Percentiles rank a stretch among this genome's conserved stretches.
Evolutionary conservation across 2,888 invertebrate genomes (phyloP).

Genomic region (Eupithecia dodoneata): DNA sequence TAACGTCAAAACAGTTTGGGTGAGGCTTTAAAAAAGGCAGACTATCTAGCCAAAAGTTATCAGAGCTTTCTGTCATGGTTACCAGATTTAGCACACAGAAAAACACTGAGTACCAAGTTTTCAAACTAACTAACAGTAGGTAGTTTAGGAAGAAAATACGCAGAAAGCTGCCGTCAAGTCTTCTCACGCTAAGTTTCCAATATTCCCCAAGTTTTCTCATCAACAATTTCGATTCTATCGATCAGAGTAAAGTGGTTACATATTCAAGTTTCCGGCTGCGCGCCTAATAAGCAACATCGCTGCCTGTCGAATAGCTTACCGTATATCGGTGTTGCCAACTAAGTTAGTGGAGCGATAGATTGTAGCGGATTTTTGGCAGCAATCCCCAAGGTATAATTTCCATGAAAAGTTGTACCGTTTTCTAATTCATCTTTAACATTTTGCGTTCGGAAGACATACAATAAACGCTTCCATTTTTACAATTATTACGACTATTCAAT

Average conservation of each 20-base stretch:
- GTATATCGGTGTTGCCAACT: slow-evolving; percentile 26
- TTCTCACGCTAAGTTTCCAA: slow-evolving; percentile 3
- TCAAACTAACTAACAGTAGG: neutral
- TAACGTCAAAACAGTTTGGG: neutral
- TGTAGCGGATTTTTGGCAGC: slow-evolving; percentile 20
- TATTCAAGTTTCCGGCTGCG: slow-evolving; percentile 35
- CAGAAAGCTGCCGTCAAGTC: neutral
- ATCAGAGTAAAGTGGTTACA: slow-evolving; percentile 32
- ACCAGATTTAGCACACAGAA: neutral
- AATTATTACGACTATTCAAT: neutral
- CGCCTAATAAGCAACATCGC: slow-evolving; percentile 35
- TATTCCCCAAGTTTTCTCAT: slow-evolving; percentile 28
- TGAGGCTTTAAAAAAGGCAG: neutral
- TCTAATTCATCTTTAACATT: neutral
- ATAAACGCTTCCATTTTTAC: neutral
- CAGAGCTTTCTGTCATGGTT: neutral
- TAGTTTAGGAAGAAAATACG: neutral
- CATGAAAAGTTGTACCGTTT: neutral
- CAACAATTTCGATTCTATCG: slow-evolving; percentile 32
- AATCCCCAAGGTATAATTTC: neutral
- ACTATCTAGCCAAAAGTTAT: neutral
- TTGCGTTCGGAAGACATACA: neutral
- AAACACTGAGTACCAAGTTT: neutral
- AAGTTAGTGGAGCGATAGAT: slow-evolving; percentile 14
- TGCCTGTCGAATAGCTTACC: slow-evolving; percentile 23